Conservation (phyloP, 2,113 vertebrate species). For the Psophia crepitans region DNA sequence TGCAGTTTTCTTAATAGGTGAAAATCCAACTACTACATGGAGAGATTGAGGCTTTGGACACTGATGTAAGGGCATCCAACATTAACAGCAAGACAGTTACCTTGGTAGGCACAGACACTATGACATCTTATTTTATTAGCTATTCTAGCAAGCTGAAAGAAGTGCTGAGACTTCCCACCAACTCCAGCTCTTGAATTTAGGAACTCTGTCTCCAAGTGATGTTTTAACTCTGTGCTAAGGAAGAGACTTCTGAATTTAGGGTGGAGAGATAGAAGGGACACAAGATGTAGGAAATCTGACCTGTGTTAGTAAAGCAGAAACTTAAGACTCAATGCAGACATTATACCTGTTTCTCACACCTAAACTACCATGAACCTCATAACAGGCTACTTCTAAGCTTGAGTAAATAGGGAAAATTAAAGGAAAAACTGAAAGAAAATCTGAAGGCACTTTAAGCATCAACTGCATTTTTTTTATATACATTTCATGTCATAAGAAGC, state of each 20-base stretch:
- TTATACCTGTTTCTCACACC: not conserved
- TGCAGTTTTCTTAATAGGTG: not conserved
- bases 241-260: not conserved
- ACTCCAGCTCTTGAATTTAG: not conserved
- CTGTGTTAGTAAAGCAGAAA: not conserved
- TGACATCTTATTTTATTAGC: not conserved
- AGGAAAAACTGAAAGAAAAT: not conserved
- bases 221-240: not conserved
- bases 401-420: not conserved
- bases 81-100: not conserved
- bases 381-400: not conserved
- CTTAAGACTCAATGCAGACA: not conserved
- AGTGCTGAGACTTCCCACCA: not conserved
- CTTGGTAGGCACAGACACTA: not conserved
- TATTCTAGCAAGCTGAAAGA: not conserved
- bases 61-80: not conserved
- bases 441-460: not conserved
- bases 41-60: not conserved
- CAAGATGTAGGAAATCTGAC: not conserved
- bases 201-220: not conserved
- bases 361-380: not conserved
- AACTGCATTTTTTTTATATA: not conserved
- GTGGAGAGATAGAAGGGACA: not conserved
- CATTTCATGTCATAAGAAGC: not conserved
- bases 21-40: not conserved